These are phyloP conservation scores for Crocallis elinguaria DNA, from an alignment of 2,888 invertebrate species.

Conservation along the genomic window DNA sequence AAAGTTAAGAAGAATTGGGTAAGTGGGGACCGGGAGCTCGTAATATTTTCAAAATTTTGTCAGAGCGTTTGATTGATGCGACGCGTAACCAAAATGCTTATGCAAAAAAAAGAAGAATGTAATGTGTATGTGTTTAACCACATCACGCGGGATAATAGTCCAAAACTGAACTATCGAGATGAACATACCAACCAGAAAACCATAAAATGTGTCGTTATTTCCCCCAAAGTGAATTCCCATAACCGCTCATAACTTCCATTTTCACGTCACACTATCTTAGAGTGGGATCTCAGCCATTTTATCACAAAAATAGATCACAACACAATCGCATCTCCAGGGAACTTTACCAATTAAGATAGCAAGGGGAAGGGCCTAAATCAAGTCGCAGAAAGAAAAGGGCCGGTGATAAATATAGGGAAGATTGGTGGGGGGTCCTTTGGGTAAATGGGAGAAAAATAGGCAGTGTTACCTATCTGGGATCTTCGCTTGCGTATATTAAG, in stretches of 20 bases:
- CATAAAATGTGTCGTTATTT: neutral
- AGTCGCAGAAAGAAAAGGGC: slow-evolving; percentile 68
- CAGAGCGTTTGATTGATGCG: too few relatives aligned
- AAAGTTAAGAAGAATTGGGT: too few relatives aligned
- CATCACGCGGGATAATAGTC: too few relatives aligned
- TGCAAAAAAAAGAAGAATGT: too few relatives aligned
- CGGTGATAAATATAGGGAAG: slow-evolving; percentile 72
- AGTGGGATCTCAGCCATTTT: slow-evolving; percentile 17
- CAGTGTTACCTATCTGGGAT: slow-evolving; percentile 65
- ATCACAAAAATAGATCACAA: slow-evolving; percentile 52
- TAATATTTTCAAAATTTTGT: too few relatives aligned
- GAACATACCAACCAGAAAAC: too few relatives aligned
- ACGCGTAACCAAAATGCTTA: too few relatives aligned
- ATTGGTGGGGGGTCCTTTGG: slow-evolving; percentile 58
- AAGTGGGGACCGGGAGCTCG: too few relatives aligned
- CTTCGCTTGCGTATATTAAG: slow-evolving; percentile 60
- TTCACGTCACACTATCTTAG: slow-evolving; percentile 39
- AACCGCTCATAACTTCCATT: slow-evolving; percentile 3
- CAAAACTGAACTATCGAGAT: too few relatives aligned
- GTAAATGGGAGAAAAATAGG: slow-evolving; percentile 75
- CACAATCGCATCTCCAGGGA: slow-evolving; percentile 53
- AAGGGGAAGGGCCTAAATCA: slow-evolving; percentile 65
- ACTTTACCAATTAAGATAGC: slow-evolving; percentile 78
- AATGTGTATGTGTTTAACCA: too few relatives aligned
- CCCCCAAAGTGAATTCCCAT: neutral